Base-by-base conservation (phyloP, 2,888 invertebrate genomes). In the Amorpha juglandis region DNA sequence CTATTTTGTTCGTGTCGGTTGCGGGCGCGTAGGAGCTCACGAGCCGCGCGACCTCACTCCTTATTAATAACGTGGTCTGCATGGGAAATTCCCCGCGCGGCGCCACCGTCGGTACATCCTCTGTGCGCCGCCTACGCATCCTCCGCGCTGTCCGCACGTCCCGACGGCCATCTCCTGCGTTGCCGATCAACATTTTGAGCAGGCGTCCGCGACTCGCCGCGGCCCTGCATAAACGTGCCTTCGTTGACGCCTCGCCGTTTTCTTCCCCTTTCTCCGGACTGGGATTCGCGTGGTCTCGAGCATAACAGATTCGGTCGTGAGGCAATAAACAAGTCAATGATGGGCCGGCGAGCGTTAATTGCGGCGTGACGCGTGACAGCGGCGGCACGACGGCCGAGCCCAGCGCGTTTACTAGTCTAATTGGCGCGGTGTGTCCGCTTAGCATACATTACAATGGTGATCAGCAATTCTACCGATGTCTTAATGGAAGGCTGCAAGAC, bases 371-470 rank as follows among this genome's bases (percentile, higher is more conserved):
- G 87, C 82, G 87, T 82, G 82, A 78, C 67, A 53, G 81, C 70
- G 75, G 77, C 66, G 78, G 78, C 85, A 84, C 85, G 86, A 84
- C 84, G 79, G 75, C 77, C 78, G 79, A 74, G 79, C 76, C 74
- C 76, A 67, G 78, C 74, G 76, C 82, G 80, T 86, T 79, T 80
- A 82, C 78, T 78, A 78, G 81, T 84, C 88, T 91, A 91, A 91
- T 91, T 86, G 88, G 82, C 78, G 90, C 87, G 91, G 90, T 88
- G 83, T 78, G 85, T 74, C 76, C 80, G 82, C 78, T 92, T 91
- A 86, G 81, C 92, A 92, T 92, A 89, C 87, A 91, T 92, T 91
- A 90, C 87, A 87, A 91, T 90, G 86, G 78, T 75, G 86, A 91
- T 90, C 84, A 87, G 81, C 83, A 75, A 83, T 82, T 82, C 85